These are phyloP conservation scores for Phalacrocorax brasilianus DNA, from an alignment of 2,113 vertebrate genomes.

Conservation along the genomic window DNA sequence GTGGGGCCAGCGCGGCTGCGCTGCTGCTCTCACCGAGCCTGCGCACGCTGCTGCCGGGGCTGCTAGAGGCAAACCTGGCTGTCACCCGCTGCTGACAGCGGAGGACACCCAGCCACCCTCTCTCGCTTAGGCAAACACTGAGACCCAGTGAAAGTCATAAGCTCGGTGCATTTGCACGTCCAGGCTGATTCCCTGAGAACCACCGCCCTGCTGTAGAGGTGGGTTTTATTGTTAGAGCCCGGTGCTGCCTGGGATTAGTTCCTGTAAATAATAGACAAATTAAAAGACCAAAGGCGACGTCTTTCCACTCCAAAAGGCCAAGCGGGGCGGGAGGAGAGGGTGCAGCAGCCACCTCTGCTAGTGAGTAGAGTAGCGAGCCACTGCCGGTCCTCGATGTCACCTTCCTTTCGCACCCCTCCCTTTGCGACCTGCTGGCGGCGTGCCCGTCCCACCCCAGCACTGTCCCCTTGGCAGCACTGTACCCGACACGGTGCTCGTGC, in stretches of 20 bases:
- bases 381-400: neutral
- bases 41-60: neutral
- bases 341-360: neutral
- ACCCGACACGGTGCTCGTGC: neutral
- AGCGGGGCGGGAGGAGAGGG: neutral
- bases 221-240: neutral
- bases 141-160: neutral
- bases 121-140: rapidly evolving
- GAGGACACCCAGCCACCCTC: neutral
- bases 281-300: neutral
- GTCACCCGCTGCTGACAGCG: neutral
- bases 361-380: neutral
- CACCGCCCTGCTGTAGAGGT: neutral
- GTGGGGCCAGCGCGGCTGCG: neutral
- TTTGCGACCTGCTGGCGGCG: neutral
- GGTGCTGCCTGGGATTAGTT: neutral
- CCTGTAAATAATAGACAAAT: neutral
- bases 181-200: neutral
- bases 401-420: neutral
- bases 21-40: neutral
- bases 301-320: neutral
- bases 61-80: neutral
- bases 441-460: neutral
- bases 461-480: neutral
- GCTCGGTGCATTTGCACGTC: rapidly evolving